These are phyloP conservation scores for Phoxinus phoxinus DNA, from an alignment of 2,113 vertebrate species.

Conservation along the genomic window DNA sequence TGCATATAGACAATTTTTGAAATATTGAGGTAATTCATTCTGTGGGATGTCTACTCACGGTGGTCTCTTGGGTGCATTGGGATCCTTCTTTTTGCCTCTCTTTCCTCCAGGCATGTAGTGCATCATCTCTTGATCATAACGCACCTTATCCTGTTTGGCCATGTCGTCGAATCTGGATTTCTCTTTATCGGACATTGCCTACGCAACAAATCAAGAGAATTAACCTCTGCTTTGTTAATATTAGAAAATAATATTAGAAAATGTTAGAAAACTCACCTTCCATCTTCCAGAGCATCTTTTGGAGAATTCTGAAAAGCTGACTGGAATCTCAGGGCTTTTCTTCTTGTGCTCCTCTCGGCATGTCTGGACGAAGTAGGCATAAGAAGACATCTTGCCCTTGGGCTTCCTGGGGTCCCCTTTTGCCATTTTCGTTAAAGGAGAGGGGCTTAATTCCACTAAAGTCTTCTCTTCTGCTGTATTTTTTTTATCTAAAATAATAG, in stretches of 20 bases:
- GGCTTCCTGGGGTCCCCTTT: slow-evolving; percentile 91
- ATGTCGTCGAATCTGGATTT: slow-evolving; percentile 89
- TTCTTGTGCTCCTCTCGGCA: slow-evolving; percentile 90
- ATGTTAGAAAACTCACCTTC: slow-evolving; percentile 72
- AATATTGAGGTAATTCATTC: background rate
- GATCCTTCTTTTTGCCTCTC: slow-evolving; percentile 88
- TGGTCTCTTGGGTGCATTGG: slow-evolving; percentile 86
- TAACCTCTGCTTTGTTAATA: background rate
- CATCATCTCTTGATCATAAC: slow-evolving; percentile 90
- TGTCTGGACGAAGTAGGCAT: slow-evolving; percentile 89
- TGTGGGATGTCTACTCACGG: slow-evolving; percentile 76
- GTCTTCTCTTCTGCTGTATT: slow-evolving; percentile 34
- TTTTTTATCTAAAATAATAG: slow-evolving; percentile 31
- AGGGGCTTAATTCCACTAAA: slow-evolving; percentile 2
- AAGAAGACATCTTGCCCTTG: slow-evolving; percentile 90
- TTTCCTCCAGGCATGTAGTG: slow-evolving; percentile 81
- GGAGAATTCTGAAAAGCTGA: slow-evolving; percentile 88
- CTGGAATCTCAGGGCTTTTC: slow-evolving; percentile 86
- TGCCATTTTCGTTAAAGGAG: slow-evolving; percentile 75
- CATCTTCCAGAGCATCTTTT: slow-evolving; percentile 87
- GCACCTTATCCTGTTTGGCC: slow-evolving; percentile 88
- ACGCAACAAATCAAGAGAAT: slow-evolving; percentile 18
- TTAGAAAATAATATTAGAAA: background rate
- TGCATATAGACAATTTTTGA: background rate
- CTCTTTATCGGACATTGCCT: slow-evolving; percentile 88